These are phyloP conservation scores for Dicentrarchus labrax DNA, from an alignment of 2,113 vertebrate genomes.

Conservation along the genomic window DNA sequence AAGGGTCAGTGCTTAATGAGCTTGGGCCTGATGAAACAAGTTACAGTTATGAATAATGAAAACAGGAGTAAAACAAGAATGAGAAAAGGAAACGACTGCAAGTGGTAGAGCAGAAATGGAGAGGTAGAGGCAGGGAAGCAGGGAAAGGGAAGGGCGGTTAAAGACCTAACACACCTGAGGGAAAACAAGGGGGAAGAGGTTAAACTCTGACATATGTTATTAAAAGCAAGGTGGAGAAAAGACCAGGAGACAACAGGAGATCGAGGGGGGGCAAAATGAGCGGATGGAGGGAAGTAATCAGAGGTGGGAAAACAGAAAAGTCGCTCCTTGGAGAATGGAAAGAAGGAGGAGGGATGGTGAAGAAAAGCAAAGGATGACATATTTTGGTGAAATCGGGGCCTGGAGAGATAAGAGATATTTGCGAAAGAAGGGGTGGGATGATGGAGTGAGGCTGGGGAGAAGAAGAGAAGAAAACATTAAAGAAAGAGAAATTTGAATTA, in stretches of 20 bases:
- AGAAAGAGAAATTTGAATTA: conserved; percentile 32
- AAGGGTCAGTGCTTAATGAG: conserved; percentile 71
- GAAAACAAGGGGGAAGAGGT: conserved; percentile 63
- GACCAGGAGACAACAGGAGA: conserved; percentile 52
- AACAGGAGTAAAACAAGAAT: conserved; percentile 56
- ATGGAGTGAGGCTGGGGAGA: conserved; percentile 33
- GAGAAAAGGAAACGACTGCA: conserved; percentile 42
- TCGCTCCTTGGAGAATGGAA: conserved; percentile 53
- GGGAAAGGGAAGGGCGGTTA: background rate
- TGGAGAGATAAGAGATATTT: conserved; percentile 64
- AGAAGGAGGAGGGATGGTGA: conserved; percentile 19
- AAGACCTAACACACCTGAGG: conserved; percentile 66
- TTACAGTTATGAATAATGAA: conserved; percentile 72
- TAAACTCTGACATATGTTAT: conserved; percentile 66
- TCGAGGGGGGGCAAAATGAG: conserved; percentile 11
- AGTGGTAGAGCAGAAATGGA: conserved; percentile 26
- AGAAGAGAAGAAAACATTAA: conserved; percentile 39
- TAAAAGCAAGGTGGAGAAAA: conserved; percentile 61
- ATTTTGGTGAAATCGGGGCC: conserved; percentile 69
- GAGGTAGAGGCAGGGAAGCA: conserved; percentile 11
- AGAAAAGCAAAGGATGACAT: conserved; percentile 61
- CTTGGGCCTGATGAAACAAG: conserved; percentile 68
- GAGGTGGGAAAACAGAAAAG: conserved; percentile 55
- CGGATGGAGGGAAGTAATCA: conserved; percentile 50
- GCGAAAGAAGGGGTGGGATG: conserved; percentile 29